phyloP scores from a whole-genome alignment of 2,888 invertebrate species.

The Drosophila merina region DNA sequence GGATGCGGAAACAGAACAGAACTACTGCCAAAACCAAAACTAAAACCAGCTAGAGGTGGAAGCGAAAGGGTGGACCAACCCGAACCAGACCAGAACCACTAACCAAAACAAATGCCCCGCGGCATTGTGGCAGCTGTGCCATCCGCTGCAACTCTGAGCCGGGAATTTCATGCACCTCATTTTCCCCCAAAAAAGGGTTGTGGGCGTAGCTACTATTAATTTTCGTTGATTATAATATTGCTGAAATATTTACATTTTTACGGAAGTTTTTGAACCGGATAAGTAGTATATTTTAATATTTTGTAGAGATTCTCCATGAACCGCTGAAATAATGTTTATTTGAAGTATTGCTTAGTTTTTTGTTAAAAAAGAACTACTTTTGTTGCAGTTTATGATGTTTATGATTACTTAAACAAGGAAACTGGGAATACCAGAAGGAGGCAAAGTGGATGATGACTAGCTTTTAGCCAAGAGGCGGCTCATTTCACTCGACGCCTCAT shows the following conservation, averaged over 20 bases:
- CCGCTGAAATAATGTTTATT: no score
- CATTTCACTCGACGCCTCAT: slow-evolving; percentile 50
- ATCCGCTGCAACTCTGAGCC: slow-evolving; percentile 11
- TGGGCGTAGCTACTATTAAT: not conserved
- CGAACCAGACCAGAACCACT: slow-evolving; percentile 23
- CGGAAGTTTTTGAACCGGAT: not conserved
- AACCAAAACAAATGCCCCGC: slow-evolving; percentile 42
- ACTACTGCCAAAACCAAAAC: slow-evolving; percentile 19
- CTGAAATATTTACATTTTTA: not conserved
- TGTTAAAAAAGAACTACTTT: not conserved
- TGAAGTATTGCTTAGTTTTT: no score
- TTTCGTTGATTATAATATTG: not conserved
- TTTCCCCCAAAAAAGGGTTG: not conserved
- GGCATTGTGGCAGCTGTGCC: slow-evolving; percentile 31
- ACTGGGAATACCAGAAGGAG: slow-evolving; percentile 18
- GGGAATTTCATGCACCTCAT: slow-evolving; percentile 6
- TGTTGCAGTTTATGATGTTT: slow-evolving; percentile 16
- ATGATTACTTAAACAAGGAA: slow-evolving; percentile 14
- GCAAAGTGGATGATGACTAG: slow-evolving; percentile 15
- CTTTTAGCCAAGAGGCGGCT: slow-evolving; percentile 41
- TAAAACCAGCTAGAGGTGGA: slow-evolving; percentile 2
- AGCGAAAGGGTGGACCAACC: not conserved
- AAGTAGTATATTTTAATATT: not conserved
- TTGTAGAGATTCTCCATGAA: no score
- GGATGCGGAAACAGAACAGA: not conserved